phyloP scores from a whole-genome alignment of 2,888 invertebrate genomes.

The Poecilobothrus nobilitatus region DNA sequence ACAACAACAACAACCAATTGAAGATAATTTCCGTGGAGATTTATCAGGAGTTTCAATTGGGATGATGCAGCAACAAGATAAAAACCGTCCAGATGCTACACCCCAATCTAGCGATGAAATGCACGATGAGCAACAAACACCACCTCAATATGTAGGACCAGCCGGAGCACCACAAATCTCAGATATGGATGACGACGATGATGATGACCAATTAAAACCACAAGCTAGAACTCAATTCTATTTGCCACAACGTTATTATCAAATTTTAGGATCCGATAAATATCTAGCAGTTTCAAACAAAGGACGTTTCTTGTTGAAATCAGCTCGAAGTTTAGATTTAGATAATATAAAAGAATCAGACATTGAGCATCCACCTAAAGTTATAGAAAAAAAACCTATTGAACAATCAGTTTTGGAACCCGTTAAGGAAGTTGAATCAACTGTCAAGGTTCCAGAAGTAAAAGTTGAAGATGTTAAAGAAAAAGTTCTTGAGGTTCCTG shows the following conservation, averaged over 20 bases:
- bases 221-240: conserved; percentile 17
- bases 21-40: neutral
- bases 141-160: neutral
- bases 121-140: neutral
- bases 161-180: neutral
- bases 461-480: neutral
- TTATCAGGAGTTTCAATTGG: neutral
- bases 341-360: neutral
- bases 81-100: conserved; percentile 10
- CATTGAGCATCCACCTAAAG: too few relatives aligned
- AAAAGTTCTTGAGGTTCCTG: neutral
- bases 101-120: neutral
- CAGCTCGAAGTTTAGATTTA: conserved; percentile 18
- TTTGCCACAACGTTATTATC: conserved; percentile 18
- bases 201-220: neutral
- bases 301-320: conserved; percentile 20
- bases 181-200: conserved; percentile 11
- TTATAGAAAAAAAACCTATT: neutral
- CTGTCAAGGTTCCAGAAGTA: neutral
- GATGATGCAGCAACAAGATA: neutral
- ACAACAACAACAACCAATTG: neutral
- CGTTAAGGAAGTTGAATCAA: neutral
- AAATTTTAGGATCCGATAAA: conserved; percentile 18
- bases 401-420: neutral
- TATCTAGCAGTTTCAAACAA: conserved; percentile 20